phyloP scores from a whole-genome alignment of 1,140 invertebrate genomes.

The Venustaconcha ellipsiformis region DNA sequence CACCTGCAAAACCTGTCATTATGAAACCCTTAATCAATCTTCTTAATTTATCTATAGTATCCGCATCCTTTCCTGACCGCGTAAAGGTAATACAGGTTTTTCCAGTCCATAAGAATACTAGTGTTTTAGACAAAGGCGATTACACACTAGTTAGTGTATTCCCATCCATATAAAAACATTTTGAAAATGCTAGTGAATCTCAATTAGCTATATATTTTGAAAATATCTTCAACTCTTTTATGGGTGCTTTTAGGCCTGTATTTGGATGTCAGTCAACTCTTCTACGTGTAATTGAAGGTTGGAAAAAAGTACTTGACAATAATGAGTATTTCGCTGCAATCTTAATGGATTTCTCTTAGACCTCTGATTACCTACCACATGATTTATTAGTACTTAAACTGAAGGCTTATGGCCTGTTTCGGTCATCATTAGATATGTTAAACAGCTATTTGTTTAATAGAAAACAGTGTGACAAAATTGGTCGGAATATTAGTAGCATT shows the following conservation, averaged over 20 bases:
- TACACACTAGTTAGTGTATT: constrained; percentile 5
- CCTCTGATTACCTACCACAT: constrained; percentile 10
- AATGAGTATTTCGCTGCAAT: constrained; percentile 10
- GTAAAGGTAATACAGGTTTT: constrained; percentile 1
- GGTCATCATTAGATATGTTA: neutral
- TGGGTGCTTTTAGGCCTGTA: too few species aligned
- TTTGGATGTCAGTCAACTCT: constrained; percentile 12
- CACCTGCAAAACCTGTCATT: too few species aligned
- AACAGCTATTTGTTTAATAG: neutral
- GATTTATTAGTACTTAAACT: constrained; percentile 14
- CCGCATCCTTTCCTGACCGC: constrained; percentile 5
- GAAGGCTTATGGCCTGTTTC: constrained; percentile 7
- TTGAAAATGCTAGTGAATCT: neutral
- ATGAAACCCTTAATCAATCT: too few species aligned
- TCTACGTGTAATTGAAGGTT: constrained; percentile 10
- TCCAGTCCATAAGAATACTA: constrained; percentile 9
- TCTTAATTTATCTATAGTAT: too few species aligned
- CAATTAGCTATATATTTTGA: neutral
- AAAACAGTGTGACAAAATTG: too few species aligned
- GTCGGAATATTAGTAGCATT: too few species aligned
- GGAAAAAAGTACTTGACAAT: constrained; percentile 4
- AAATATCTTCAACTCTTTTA: constrained; percentile 4
- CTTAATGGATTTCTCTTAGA: constrained; percentile 13
- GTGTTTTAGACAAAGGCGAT: constrained; percentile 4
- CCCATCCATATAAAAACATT: neutral